A percentile compares a stretch with the other conserved stretches of the same genome.
Evolutionary conservation across 2,113 vertebrate genomes (phyloP).

Genomic region (Myiozetetes cayanensis): DNA sequence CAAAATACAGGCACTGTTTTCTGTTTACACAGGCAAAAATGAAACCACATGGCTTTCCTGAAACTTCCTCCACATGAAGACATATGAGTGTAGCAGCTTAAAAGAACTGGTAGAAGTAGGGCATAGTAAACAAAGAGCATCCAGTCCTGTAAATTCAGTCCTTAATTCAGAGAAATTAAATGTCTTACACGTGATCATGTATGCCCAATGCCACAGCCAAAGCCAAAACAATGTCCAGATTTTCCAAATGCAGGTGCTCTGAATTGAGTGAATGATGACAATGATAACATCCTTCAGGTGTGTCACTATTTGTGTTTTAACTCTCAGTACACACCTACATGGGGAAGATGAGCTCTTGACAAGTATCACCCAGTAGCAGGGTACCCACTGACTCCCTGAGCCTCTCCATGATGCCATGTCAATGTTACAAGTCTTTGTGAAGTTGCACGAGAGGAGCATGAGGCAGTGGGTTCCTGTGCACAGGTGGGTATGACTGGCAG

Average conservation of each 20-base stretch:
- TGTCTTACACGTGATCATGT: background rate
- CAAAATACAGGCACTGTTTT: background rate
- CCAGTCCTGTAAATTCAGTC: background rate
- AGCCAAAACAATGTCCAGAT: background rate
- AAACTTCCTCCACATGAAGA: background rate
- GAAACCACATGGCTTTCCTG: background rate
- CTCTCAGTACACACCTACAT: background rate
- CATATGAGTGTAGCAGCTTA: background rate
- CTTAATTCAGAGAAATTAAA: background rate
- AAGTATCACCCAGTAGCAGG: background rate
- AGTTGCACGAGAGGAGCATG: background rate
- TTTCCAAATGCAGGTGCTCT: background rate
- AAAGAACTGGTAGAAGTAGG: background rate
- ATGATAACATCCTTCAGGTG: no score
- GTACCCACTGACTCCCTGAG: background rate
- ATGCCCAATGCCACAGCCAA: background rate
- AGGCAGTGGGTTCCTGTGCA: background rate
- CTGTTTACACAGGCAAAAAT: background rate
- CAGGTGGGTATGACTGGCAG: accelerated
- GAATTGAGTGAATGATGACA: background rate
- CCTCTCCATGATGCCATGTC: background rate
- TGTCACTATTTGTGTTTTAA: background rate
- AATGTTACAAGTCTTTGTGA: background rate
- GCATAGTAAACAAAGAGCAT: background rate
- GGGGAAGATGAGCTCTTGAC: background rate